A percentile compares a stretch with the other conserved stretches of the same genome.
phyloP scores from a whole-genome alignment of 2,797 vertebrate genomes.

The Myripristis jacobus region DNA sequence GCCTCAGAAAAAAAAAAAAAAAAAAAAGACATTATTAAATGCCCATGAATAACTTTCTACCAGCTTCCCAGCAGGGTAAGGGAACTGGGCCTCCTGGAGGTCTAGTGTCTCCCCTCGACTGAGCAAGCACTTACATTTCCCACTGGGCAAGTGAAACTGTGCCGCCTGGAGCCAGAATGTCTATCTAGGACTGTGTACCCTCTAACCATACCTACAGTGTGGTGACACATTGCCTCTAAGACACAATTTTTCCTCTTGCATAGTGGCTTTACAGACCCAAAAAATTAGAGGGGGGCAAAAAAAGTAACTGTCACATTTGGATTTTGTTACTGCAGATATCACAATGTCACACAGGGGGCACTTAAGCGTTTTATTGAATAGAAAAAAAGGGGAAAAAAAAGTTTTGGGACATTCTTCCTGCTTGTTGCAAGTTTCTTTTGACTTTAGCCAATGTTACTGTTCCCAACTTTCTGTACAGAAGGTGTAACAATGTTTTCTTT shows the following conservation, averaged over 20 bases:
- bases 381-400: too few species aligned
- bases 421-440: too few species aligned
- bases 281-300: too few species aligned
- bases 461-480: too few species aligned
- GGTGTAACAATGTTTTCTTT: too few species aligned
- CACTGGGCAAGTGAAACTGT: conserved; percentile 20
- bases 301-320: too few species aligned
- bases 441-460: too few species aligned
- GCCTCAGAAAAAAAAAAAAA: conserved; percentile 40
- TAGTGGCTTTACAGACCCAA: conserved; percentile 5
- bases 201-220: conserved; percentile 4
- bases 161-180: conserved; percentile 23
- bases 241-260: conserved; percentile 6
- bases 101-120: conserved; percentile 31
- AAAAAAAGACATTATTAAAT: too few species aligned
- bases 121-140: conserved; percentile 42
- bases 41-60: conserved; percentile 33
- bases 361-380: too few species aligned
- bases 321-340: too few species aligned
- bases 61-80: conserved; percentile 34
- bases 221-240: not conserved
- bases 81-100: conserved; percentile 36
- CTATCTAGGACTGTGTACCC: conserved; percentile 11
- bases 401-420: too few species aligned
- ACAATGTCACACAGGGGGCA: too few species aligned